Evolutionary conservation across 2,113 vertebrate genomes (phyloP).

Genomic region (Phylloscopus trochilus): DNA sequence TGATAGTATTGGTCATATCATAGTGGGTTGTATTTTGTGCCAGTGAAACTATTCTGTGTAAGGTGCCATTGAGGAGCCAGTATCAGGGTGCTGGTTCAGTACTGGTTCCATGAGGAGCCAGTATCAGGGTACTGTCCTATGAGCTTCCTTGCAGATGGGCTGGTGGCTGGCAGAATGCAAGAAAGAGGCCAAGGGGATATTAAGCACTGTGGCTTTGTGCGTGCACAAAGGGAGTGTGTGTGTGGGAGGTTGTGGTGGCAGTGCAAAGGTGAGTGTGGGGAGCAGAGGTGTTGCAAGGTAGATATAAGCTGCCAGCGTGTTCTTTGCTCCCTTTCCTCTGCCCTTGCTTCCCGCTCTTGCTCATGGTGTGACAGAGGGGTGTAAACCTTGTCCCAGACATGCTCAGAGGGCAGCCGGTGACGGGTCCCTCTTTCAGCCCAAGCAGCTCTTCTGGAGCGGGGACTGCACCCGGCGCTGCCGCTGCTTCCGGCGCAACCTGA

Average conservation of each 20-base stretch:
- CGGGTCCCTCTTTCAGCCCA: slow-evolving; percentile 75
- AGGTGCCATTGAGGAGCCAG: not conserved
- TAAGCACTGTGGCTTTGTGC: fast-evolving
- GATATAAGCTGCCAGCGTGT: fast-evolving
- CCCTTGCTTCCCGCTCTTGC: fast-evolving
- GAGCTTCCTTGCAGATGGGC: fast-evolving
- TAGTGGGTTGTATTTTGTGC: not conserved
- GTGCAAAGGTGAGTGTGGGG: fast-evolving
- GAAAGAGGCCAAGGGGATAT: not conserved
- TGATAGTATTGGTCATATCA: fast-evolving
- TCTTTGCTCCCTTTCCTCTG: not conserved
- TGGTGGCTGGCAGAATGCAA: not conserved
- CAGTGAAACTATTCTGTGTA: not conserved
- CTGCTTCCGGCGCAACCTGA: slow-evolving; percentile 94
- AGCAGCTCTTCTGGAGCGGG: slow-evolving; percentile 94
- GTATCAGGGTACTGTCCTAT: fast-evolving
- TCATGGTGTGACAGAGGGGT: fast-evolving
- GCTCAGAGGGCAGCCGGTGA: fast-evolving
- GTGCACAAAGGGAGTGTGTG: fast-evolving
- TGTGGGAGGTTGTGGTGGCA: not conserved
- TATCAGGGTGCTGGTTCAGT: fast-evolving
- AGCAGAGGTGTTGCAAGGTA: not conserved
- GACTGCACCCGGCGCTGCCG: slow-evolving; percentile 96
- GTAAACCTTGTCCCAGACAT: fast-evolving
- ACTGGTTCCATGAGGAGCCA: not conserved